Percentiles rank a stretch among this genome's conserved stretches.
phyloP scores from a whole-genome alignment of 1,140 invertebrate species.

The Drepana arcuata region DNA sequence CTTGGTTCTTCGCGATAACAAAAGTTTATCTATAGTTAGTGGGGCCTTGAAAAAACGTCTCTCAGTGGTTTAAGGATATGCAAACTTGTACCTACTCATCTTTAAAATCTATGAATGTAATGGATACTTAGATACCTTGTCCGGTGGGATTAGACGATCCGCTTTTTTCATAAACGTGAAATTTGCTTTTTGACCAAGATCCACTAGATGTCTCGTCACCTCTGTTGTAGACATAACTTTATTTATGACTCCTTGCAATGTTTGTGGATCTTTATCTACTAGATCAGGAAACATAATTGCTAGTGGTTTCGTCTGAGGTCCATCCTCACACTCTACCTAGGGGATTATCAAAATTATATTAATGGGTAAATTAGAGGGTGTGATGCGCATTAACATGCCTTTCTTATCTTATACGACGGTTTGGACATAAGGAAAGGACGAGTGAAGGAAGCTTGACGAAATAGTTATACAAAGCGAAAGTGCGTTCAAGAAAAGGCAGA shows the following conservation, averaged over 20 bases:
- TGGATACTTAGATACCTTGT: constrained; percentile 31
- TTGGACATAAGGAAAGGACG: too few species aligned
- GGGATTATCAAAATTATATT: constrained; percentile 6
- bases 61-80: too few species aligned
- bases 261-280: constrained; percentile 36
- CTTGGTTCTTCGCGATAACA: too few species aligned
- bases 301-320: constrained; percentile 38
- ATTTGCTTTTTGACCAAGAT: constrained; percentile 46
- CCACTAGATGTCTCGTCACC: constrained; percentile 45
- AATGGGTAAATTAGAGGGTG: too few species aligned
- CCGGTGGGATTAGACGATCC: constrained; percentile 36
- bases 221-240: constrained; percentile 56
- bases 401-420: too few species aligned
- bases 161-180: constrained; percentile 53
- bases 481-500: too few species aligned
- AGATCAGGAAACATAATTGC: constrained; percentile 45
- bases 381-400: not conserved
- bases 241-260: constrained; percentile 36
- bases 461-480: too few species aligned
- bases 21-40: too few species aligned
- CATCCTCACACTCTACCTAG: constrained; percentile 42
- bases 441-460: too few species aligned
- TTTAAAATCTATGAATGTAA: too few species aligned
- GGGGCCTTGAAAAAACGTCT: too few species aligned
- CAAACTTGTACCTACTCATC: too few species aligned